Base-by-base conservation (phyloP, 2,888 invertebrate genomes). In the Clivina fossor region DNA sequence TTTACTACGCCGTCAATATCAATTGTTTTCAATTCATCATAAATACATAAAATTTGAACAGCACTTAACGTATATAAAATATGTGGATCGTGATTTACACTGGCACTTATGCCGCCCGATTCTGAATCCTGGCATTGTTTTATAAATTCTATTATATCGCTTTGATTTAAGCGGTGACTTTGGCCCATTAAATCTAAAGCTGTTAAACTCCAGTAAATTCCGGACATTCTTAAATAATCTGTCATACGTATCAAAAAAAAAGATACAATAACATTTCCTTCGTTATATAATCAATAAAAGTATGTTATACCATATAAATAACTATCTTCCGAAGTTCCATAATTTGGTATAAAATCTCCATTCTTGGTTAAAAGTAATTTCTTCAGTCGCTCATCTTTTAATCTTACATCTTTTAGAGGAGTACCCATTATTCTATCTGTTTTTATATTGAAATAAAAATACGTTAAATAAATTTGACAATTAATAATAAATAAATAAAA, bases 171-270 rank as follows among this genome's bases (percentile, higher is more conserved):
- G 50, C 83, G 80, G 59, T 82, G 80, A 32, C 62, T 49, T 64
- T 89, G 82, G 20, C 84, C 85, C 82, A 95, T 86, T 4, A 98
- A 78, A 71, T 97, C 94, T 75, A 99, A 80, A 1, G 96, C 94
- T 0, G 96, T 96, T 9, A 96, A 78, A 56, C 94, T 93, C 99
- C 99, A 99, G 74, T 97, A 99, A 71, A 99, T 91, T 4, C 99
- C 99, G 51, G 96, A 97, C 87, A 99, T 89, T 63, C 97, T 82
- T 58, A 99, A 78, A 74, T 93, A 96, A 73, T 99, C 99, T 2
- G 96, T 93, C 88, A 96, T 94, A 63, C 89, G 88, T 73, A 88
- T n/a, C n/a, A n/a, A n/a, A n/a, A n/a, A n/a, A n/a, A n/a, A n/a
- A n/a, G n/a, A n/a, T n/a, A n/a, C n/a, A n/a, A n/a, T 30, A 47